These are phyloP conservation scores for Coccyzus lansbergi DNA, from an alignment of 2,797 vertebrate species.

Conservation along the genomic window DNA sequence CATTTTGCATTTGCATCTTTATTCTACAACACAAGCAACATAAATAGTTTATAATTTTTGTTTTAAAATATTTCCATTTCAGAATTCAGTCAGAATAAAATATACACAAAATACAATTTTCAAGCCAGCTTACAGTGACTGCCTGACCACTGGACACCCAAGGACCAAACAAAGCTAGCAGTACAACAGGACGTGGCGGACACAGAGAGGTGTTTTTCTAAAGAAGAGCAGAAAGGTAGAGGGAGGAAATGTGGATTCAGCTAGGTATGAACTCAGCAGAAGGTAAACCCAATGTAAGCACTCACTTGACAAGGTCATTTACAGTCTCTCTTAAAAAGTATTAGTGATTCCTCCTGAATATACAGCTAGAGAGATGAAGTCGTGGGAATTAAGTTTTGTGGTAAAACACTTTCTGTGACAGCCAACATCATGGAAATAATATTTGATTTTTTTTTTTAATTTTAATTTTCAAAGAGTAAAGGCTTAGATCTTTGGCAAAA, in stretches of 20 bases:
- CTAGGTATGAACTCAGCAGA: neutral
- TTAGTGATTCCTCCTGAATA: slow-evolving; percentile 64
- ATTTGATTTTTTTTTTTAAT: neutral
- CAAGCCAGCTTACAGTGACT: slow-evolving; percentile 75
- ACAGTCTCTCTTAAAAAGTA: slow-evolving; percentile 44
- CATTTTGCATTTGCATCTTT: slow-evolving; percentile 78
- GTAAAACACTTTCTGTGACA: slow-evolving; percentile 52
- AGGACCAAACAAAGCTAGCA: slow-evolving; percentile 69
- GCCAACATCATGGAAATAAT: slow-evolving; percentile 46
- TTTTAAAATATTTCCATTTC: slow-evolving; percentile 83
- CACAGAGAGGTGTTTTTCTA: neutral
- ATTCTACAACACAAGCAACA: slow-evolving; percentile 88
- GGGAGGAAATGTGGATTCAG: neutral
- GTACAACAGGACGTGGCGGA: slow-evolving; percentile 35
- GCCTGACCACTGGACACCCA: slow-evolving; percentile 68
- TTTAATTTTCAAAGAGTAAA: slow-evolving; percentile 43
- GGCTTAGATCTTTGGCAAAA: slow-evolving; percentile 76
- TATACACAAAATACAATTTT: slow-evolving; percentile 82
- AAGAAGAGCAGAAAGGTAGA: slow-evolving; percentile 40
- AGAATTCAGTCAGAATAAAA: slow-evolving; percentile 80
- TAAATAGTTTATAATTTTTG: slow-evolving; percentile 77
- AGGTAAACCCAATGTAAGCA: slow-evolving; percentile 41
- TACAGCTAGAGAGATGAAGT: slow-evolving; percentile 34
- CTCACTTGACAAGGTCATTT: slow-evolving; percentile 34
- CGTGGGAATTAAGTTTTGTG: slow-evolving; percentile 19